These are phyloP conservation scores for Masnerella sp. DNA, from an alignment of 2,888 invertebrate genomes.

Conservation along the genomic window DNA sequence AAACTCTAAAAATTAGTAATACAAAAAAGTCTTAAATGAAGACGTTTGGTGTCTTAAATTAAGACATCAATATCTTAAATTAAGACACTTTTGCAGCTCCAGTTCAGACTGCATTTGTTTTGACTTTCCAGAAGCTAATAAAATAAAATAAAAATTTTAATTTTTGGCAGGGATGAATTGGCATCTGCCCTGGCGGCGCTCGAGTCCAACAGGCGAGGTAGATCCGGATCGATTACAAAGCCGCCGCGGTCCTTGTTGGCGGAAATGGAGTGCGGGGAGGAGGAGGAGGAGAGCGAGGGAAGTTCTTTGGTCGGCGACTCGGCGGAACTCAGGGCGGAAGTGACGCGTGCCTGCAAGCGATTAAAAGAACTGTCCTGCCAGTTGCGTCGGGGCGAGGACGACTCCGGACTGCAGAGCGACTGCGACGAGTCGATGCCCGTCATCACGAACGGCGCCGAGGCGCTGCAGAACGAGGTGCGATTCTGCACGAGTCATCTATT, in stretches of 20 bases:
- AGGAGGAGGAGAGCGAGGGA: constrained; percentile 82
- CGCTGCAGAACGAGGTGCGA: constrained; percentile 68
- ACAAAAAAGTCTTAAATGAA: too few species aligned
- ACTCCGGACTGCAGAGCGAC: constrained; percentile 78
- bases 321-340: constrained; percentile 79
- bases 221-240: constrained; percentile 73
- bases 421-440: constrained; percentile 77
- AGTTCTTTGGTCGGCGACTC: constrained; percentile 79
- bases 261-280: constrained; percentile 93
- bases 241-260: constrained; percentile 88
- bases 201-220: constrained; percentile 76
- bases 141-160: not conserved
- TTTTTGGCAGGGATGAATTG: constrained; percentile 71
- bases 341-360: constrained; percentile 80
- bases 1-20: too few species aligned
- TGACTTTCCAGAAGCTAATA: not conserved
- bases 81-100: too few species aligned
- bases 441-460: constrained; percentile 71
- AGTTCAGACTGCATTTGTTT: too few species aligned
- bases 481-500: too few species aligned
- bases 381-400: constrained; percentile 86
- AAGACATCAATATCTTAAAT: too few species aligned
- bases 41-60: too few species aligned
- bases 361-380: constrained; percentile 86
- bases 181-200: constrained; percentile 75